phyloP scores from a whole-genome alignment of 2,888 invertebrate genomes.

The Seira ritae region DNA sequence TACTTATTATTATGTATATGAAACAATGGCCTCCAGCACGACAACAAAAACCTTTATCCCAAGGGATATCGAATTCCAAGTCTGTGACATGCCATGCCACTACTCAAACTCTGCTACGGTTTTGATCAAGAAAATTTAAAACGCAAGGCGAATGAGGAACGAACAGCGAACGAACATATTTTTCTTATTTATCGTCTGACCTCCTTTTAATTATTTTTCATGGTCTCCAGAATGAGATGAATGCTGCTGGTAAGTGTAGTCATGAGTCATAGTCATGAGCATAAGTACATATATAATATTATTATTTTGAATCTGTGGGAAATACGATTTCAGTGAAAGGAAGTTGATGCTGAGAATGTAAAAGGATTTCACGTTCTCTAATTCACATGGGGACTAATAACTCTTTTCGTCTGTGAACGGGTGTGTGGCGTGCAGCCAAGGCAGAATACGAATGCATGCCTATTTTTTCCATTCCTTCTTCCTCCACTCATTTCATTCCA shows the following conservation, averaged over 20 bases:
- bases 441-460: not conserved
- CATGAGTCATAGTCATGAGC: too few species aligned
- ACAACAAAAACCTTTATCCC: not conserved
- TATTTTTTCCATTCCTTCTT: not conserved
- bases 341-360: not conserved
- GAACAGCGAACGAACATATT: not conserved
- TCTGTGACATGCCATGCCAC: not conserved
- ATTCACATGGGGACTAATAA: conserved; percentile 6
- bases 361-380: not conserved
- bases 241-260: too few species aligned
- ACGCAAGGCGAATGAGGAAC: not conserved
- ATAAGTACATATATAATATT: too few species aligned
- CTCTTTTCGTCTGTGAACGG: not conserved
- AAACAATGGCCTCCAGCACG: not conserved
- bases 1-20: not conserved
- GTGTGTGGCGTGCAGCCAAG: not conserved
- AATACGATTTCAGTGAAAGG: not conserved
- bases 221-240: too few species aligned
- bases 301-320: not conserved
- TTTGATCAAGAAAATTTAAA: not conserved
- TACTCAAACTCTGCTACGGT: not conserved
- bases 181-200: not conserved
- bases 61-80: not conserved
- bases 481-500: not conserved
- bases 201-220: not conserved